Base-by-base conservation (phyloP, 1,140 invertebrate species). In the Platyscapa corneri region DNA sequence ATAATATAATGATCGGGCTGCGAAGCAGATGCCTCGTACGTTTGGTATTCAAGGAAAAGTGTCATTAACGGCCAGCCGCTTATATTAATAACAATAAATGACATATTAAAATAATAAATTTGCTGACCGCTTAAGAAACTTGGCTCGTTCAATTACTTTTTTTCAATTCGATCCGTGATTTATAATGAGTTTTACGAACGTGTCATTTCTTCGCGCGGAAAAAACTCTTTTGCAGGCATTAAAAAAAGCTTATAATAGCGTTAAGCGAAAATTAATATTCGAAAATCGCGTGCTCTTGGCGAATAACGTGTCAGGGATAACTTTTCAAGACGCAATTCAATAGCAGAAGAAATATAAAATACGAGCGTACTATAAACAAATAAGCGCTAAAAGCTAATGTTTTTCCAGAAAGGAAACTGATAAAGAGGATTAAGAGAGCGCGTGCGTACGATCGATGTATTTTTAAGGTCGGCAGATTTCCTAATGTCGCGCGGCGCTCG, bases 21-120 rank as follows among this genome's bases (percentile, higher is more conserved):
- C n/a, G n/a, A 46, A 56, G 46, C 39, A 56, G 2, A 77, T 34
- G 74, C 37, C 70, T 42, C 23, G 70, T 20, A 46, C 37, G 34
- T 30, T 42, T 7, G 70, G 20, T 23, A 39, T 74, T 74, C 39
- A 42, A 74, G 70, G 70, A 37, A 74, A 74, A 74, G 70, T 42
- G 70, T 39, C 37, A 27, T 42, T 37, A 34, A 20, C 67, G 16
- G 34, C 37, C 20, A 37, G 18, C 18, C 12, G 34, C 5, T 67
- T 67, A 16, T 67, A 67, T 67, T 67, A 70, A 70, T 70, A 37
- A 70, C 32, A 37, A 39, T 70, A 70, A 70, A 70, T 70, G 18
- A 37, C 34, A 70, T 23, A 70, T 70, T 34, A 34, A 37, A 37
- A 70, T 70, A 70, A 70, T 70, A 70, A 37, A 70, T 70, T 70